Conservation (phyloP, 2,888 invertebrate genomes). For the Rhopalosiphum nymphaeae region DNA sequence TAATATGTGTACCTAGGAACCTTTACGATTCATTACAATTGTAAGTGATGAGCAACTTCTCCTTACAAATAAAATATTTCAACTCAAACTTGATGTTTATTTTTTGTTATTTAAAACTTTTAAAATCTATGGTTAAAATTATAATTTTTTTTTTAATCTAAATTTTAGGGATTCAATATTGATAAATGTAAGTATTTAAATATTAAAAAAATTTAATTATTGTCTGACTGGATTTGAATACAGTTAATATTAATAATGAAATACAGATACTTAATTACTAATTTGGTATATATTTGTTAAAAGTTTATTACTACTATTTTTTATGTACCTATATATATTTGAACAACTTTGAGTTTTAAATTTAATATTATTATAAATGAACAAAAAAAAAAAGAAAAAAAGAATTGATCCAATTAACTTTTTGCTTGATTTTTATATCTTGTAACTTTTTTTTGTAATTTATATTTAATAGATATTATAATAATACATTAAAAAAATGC, state of each 20-base stretch:
- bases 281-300: background rate
- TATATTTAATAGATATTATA: too few relatives aligned
- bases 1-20: background rate
- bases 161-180: background rate
- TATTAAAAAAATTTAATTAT: background rate
- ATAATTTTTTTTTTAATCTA: background rate
- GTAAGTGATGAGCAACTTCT: background rate
- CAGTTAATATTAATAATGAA: background rate
- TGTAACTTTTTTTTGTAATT: too few relatives aligned
- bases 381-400: too few relatives aligned
- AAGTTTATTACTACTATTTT: too few relatives aligned
- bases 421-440: too few relatives aligned
- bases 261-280: background rate
- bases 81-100: background rate
- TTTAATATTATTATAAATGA: too few relatives aligned
- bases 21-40: background rate
- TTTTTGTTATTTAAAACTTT: background rate
- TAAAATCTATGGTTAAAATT: background rate
- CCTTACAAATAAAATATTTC: background rate
- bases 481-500: too few relatives aligned
- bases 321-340: too few relatives aligned
- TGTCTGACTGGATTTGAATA: background rate
- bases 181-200: background rate
- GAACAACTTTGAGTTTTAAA: too few relatives aligned
- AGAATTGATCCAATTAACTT: too few relatives aligned